Percentiles rank a stretch among this genome's conserved stretches.
These are phyloP conservation scores for Amniataba percoides DNA, from an alignment of 2,797 vertebrate genomes.

Conservation along the genomic window DNA sequence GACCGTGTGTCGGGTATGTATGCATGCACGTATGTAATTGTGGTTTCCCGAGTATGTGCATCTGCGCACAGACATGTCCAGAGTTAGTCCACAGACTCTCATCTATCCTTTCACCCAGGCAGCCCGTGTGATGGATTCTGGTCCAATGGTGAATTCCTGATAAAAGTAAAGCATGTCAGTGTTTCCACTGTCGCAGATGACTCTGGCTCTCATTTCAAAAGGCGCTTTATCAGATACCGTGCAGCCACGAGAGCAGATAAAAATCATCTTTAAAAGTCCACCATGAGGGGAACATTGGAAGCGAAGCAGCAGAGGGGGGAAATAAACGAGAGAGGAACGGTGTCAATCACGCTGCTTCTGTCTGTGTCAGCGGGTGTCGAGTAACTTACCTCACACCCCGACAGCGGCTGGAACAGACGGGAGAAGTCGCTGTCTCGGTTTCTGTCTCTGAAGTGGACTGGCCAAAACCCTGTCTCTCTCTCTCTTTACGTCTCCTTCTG, in stretches of 20 bases:
- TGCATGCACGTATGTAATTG: constrained; percentile 23
- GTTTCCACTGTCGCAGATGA: constrained; percentile 56
- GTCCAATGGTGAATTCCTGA: constrained; percentile 48
- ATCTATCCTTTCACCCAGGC: constrained; percentile 37
- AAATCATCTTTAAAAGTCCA: constrained; percentile 65
- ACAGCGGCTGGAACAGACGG: constrained; percentile 58
- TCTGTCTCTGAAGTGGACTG: constrained; percentile 33
- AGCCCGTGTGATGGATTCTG: constrained; percentile 44
- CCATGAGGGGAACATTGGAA: constrained; percentile 57
- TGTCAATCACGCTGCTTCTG: constrained; percentile 73
- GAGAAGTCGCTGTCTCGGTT: constrained; percentile 32
- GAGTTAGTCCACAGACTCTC: constrained; percentile 41
- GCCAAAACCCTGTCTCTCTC: constrained; percentile 16
- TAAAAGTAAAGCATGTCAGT: constrained; percentile 60
- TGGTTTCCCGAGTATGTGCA: constrained; percentile 46
- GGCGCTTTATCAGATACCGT: constrained; percentile 62
- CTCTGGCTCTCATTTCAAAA: constrained; percentile 71
- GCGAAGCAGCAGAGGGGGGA: constrained; percentile 59
- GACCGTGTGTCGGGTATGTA: neutral
- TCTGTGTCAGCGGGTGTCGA: constrained; percentile 71
- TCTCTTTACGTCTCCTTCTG: neutral
- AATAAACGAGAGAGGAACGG: constrained; percentile 47
- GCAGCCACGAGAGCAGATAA: constrained; percentile 54
- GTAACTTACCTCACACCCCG: constrained; percentile 73
- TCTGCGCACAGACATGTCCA: constrained; percentile 28